A percentile compares a stretch with the other conserved stretches of the same genome.
These are phyloP conservation scores for Lycophotia porphyrea DNA, from an alignment of 2,888 invertebrate genomes.

Conservation along the genomic window DNA sequence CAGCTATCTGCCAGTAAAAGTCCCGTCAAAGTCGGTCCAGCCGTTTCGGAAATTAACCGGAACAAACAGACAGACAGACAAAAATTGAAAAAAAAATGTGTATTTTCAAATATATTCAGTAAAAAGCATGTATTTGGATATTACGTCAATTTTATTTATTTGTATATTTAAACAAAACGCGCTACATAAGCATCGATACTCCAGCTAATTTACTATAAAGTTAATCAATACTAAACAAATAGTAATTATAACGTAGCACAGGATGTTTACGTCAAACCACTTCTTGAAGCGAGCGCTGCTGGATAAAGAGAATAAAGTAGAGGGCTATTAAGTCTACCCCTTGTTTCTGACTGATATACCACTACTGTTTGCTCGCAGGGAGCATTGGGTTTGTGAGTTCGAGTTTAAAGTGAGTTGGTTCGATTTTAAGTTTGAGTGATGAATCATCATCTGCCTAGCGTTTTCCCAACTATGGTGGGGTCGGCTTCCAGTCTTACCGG, in stretches of 20 bases:
- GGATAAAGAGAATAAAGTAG: slow-evolving; percentile 65
- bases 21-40: no score
- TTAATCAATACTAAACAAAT: slow-evolving; percentile 22
- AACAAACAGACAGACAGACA: no score
- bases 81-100: no score
- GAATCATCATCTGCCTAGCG: neutral
- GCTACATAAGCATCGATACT: neutral
- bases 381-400: neutral
- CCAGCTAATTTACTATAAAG: slow-evolving; percentile 7
- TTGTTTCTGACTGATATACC: slow-evolving; percentile 56
- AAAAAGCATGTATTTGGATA: no score
- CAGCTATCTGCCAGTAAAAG: no score
- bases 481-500: no score
- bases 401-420: neutral
- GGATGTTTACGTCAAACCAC: slow-evolving; percentile 42
- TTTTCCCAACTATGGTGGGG: no score
- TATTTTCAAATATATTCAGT: no score
- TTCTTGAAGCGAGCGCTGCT: slow-evolving; percentile 24
- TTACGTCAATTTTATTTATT: no score
- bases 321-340: slow-evolving; percentile 63
- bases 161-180: slow-evolving; percentile 1
- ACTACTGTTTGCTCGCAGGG: slow-evolving; percentile 21
- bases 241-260: slow-evolving; percentile 34
- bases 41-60: no score
- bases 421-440: neutral